phyloP scores from a whole-genome alignment of 2,888 invertebrate species.

The Drepanosiphum platanoidis region DNA sequence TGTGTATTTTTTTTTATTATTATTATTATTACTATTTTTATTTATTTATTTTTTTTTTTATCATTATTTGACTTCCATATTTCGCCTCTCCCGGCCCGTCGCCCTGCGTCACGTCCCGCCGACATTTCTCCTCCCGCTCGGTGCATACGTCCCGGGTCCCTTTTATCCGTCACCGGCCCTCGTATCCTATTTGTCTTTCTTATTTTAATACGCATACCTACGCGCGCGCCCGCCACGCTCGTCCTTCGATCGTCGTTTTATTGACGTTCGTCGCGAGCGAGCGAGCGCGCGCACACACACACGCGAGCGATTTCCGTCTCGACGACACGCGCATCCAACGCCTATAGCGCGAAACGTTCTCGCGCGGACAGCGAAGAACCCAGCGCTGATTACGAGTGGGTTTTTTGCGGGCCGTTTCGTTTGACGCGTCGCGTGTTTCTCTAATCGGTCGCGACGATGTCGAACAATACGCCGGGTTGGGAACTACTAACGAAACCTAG shows the following conservation, averaged over 20 bases:
- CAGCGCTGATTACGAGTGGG: too few species aligned
- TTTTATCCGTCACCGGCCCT: constrained; percentile 2
- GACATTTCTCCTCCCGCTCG: not conserved
- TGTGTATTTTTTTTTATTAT: not conserved
- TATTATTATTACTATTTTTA: too few species aligned
- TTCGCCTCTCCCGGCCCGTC: not conserved
- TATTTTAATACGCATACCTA: not conserved
- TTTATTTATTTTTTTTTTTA: constrained; percentile 18
- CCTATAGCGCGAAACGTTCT: too few species aligned
- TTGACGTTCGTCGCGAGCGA: not conserved
- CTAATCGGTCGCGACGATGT: too few species aligned
- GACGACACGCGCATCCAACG: too few species aligned
- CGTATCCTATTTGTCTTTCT: constrained; percentile 23
- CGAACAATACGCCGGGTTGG: too few species aligned
- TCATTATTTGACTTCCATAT: constrained; percentile 35
- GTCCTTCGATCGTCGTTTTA: not conserved
- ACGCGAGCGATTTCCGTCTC: not conserved
- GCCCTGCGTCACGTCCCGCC: not conserved
- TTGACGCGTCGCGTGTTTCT: too few species aligned
- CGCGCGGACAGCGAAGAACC: too few species aligned
- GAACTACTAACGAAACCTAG: too few species aligned
- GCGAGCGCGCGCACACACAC: not conserved
- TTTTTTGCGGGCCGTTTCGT: too few species aligned
- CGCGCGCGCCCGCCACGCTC: too few species aligned
- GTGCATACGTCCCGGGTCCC: too few species aligned